Conservation (phyloP, 1,140 invertebrate genomes). For the Halyomorpha halys region DNA sequence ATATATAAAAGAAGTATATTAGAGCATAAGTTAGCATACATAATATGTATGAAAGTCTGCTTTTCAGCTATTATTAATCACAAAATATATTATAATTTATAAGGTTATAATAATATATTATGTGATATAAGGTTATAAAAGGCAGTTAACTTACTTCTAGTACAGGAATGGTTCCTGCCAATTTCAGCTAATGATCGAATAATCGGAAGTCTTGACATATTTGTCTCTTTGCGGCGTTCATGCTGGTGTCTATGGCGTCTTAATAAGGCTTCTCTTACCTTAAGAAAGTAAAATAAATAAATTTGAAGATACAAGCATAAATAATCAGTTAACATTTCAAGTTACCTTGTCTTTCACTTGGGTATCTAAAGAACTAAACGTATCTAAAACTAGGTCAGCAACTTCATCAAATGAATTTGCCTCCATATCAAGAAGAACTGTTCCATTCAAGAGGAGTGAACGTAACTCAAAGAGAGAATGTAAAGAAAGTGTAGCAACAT, state of each 20-base stretch:
- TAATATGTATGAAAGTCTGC: too few relatives aligned
- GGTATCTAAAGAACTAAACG: conserved; percentile 32
- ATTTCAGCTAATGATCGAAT: conserved; percentile 95
- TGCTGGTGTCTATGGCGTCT: conserved; percentile 91
- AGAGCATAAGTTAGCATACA: too few relatives aligned
- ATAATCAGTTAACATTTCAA: neutral
- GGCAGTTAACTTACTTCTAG: conserved; percentile 66
- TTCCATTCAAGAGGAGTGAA: conserved; percentile 76
- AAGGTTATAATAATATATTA: too few relatives aligned
- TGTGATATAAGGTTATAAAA: too few relatives aligned
- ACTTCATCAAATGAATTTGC: conserved; percentile 74
- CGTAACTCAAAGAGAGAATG: conserved; percentile 84
- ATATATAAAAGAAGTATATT: too few relatives aligned
- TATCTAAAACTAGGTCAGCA: conserved; percentile 82
- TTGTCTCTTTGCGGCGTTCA: conserved; percentile 67
- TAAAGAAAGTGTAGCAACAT: conserved; percentile 82
- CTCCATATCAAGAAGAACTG: conserved; percentile 85
- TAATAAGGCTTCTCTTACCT: conserved; percentile 75
- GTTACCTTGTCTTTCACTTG: conserved; percentile 5
- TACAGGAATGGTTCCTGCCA: conserved; percentile 87
- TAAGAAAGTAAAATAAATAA: conserved; percentile 18
- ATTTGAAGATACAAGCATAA: neutral
- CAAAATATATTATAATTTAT: too few relatives aligned
- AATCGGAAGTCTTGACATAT: conserved; percentile 77
- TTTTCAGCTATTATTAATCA: too few relatives aligned